Percentiles rank a stretch among this genome's conserved stretches.
phyloP scores from a whole-genome alignment of 2,113 vertebrate genomes.

The Python bivittatus region DNA sequence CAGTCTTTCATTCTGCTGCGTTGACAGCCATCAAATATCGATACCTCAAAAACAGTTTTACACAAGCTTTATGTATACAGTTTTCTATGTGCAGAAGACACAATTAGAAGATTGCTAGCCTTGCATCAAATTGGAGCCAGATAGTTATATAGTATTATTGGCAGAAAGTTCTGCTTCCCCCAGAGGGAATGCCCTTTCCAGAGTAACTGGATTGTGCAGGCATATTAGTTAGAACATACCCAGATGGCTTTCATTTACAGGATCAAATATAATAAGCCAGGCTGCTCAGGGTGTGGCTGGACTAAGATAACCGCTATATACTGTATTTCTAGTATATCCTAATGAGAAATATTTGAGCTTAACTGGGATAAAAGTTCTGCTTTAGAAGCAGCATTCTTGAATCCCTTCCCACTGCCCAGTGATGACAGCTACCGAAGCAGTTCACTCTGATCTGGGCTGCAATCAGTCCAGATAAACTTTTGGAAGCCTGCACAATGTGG shows the following conservation, averaged over 20 bases:
- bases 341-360: neutral
- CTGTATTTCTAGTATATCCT: neutral
- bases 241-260: neutral
- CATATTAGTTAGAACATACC: neutral
- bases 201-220: too few relatives aligned
- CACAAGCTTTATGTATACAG: neutral
- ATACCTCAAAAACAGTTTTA: neutral
- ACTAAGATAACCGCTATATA: neutral
- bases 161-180: neutral
- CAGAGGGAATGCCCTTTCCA: neutral
- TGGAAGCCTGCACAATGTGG: neutral
- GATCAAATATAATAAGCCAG: neutral
- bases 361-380: neutral
- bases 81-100: neutral
- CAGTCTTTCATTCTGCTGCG: neutral
- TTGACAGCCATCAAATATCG: neutral
- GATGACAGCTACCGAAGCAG: neutral
- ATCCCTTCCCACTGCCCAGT: neutral
- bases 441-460: neutral
- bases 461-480: neutral
- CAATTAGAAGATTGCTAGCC: neutral
- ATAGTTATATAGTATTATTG: neutral
- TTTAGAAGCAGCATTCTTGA: neutral
- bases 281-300: neutral
- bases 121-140: neutral